Conservation (phyloP, 1,140 invertebrate genomes). For the Callitettix versicolor region DNA sequence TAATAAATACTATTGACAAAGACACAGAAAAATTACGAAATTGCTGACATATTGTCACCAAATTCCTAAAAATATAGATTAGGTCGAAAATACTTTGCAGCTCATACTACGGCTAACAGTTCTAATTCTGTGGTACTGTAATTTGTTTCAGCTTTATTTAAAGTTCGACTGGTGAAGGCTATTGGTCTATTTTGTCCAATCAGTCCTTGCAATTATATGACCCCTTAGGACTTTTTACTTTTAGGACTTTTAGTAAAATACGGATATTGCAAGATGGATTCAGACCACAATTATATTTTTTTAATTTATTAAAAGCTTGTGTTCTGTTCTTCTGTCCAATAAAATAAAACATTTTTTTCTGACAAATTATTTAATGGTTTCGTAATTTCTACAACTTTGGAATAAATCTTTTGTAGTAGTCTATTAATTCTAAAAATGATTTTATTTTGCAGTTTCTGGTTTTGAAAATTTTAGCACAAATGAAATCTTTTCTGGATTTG, state of each 20-base stretch:
- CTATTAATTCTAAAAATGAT: slow-evolving; percentile 34
- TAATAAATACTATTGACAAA: too few relatives aligned
- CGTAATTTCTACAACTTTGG: slow-evolving; percentile 28
- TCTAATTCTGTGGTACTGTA: slow-evolving; percentile 35
- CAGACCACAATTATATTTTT: not conserved
- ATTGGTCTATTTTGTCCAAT: slow-evolving; percentile 26
- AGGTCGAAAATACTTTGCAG: slow-evolving; percentile 34
- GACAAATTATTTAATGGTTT: slow-evolving; percentile 30
- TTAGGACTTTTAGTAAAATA: not conserved
- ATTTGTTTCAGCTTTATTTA: slow-evolving; percentile 34
- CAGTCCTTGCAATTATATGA: slow-evolving; percentile 28
- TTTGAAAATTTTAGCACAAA: slow-evolving; percentile 31
- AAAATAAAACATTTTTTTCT: slow-evolving; percentile 24
- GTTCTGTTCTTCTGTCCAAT: not conserved
- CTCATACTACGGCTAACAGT: slow-evolving; percentile 33
- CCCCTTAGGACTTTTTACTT: slow-evolving; percentile 21
- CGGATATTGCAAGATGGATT: slow-evolving; percentile 7
- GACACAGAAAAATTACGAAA: too few relatives aligned
- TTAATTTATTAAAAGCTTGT: not conserved
- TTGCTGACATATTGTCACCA: too few relatives aligned
- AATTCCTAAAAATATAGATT: too few relatives aligned
- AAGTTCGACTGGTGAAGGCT: slow-evolving; percentile 31
- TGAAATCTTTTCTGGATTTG: slow-evolving; percentile 34
- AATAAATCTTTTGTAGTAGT: slow-evolving; percentile 36
- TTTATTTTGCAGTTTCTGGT: slow-evolving; percentile 33